Evolutionary conservation across 2,888 invertebrate genomes (phyloP).

Genomic region (Heteropelma amictum): DNA sequence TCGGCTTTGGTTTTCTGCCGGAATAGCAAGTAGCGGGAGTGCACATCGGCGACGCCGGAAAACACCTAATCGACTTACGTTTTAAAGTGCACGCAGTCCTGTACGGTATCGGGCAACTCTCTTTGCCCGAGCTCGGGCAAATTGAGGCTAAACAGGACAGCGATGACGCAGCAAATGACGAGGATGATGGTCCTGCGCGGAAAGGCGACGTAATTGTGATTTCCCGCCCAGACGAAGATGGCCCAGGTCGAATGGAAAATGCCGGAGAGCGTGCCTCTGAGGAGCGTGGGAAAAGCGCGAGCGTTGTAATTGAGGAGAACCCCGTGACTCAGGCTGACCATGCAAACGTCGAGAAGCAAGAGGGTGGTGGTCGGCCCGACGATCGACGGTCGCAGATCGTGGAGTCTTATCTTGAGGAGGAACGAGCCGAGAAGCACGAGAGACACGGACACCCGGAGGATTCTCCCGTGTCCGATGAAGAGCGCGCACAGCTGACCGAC

Average conservation of each 20-base stretch:
- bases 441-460: constrained; percentile 52
- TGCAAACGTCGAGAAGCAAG: constrained; percentile 49
- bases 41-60: background rate
- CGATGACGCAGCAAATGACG: constrained; percentile 53
- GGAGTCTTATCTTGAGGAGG: constrained; percentile 50
- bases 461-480: constrained; percentile 57
- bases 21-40: background rate
- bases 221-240: constrained; percentile 57
- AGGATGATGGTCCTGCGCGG: constrained; percentile 49
- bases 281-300: constrained; percentile 58
- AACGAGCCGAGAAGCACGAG: constrained; percentile 56
- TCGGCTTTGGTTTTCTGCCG: constrained; percentile 56
- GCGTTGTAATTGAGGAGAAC: constrained; percentile 59
- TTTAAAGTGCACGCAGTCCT: constrained; percentile 53
- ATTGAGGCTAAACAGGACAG: constrained; percentile 56
- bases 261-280: constrained; percentile 57
- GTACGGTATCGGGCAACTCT: constrained; percentile 60
- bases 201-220: constrained; percentile 53
- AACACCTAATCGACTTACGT: constrained; percentile 42
- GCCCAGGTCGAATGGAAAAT: constrained; percentile 56
- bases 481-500: constrained; percentile 57
- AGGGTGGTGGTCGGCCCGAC: constrained; percentile 57
- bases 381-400: constrained; percentile 47
- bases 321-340: constrained; percentile 58
- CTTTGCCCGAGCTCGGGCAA: constrained; percentile 53